Conservation (phyloP, 1,140 invertebrate genomes). For the Camponotus pennsylvanicus region DNA sequence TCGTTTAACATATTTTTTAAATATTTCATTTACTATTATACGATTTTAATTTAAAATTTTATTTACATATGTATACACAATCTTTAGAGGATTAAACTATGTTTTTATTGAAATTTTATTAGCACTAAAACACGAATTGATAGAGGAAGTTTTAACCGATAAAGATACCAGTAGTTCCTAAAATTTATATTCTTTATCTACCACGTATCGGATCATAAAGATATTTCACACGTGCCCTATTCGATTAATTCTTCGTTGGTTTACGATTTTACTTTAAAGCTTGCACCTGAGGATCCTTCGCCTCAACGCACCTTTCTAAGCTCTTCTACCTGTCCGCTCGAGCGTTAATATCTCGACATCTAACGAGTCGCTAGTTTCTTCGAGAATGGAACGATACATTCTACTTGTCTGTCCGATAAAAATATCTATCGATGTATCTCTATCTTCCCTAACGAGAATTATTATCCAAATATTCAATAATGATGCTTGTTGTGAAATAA, state of each 20-base stretch:
- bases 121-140: neutral
- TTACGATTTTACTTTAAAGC: slow-evolving; percentile 61
- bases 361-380: slow-evolving; percentile 53
- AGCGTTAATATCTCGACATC: slow-evolving; percentile 75
- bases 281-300: slow-evolving; percentile 74
- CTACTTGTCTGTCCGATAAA: slow-evolving; percentile 36
- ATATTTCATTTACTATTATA: neutral
- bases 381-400: slow-evolving; percentile 35
- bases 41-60: neutral
- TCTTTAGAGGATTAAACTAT: neutral
- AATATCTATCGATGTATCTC: slow-evolving; percentile 8
- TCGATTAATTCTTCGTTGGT: slow-evolving; percentile 72
- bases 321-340: slow-evolving; percentile 68
- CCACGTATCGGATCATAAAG: neutral
- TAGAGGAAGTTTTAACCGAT: neutral
- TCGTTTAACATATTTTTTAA: neutral
- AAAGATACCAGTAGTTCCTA: slow-evolving; percentile 55
- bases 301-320: slow-evolving; percentile 55
- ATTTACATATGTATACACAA: neutral
- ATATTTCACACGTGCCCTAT: slow-evolving; percentile 62
- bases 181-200: slow-evolving; percentile 67
- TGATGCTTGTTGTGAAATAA: neutral
- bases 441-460: neutral
- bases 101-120: neutral
- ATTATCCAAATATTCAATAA: slow-evolving; percentile 11